A percentile compares a stretch with the other conserved stretches of the same genome.
These are phyloP conservation scores for Pangasius sanitwongsei DNA, from an alignment of 2,797 vertebrate species.

Conservation along the genomic window DNA sequence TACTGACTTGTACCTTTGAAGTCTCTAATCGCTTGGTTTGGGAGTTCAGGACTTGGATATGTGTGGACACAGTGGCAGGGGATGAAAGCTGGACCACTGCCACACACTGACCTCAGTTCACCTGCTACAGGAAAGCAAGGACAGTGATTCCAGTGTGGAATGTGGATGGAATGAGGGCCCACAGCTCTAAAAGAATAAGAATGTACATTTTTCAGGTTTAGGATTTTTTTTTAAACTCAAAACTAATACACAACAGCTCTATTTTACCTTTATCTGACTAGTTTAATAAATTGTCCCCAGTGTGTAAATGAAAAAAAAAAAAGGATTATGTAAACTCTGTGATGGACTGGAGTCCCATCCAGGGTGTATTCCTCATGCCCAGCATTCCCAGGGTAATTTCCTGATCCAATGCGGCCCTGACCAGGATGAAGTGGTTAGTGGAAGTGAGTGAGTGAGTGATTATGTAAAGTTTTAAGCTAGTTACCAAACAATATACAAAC, in stretches of 20 bases:
- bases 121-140: not conserved
- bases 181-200: not conserved
- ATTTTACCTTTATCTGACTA: not conserved
- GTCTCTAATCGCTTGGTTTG: slow-evolving; percentile 44
- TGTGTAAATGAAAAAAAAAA: not conserved
- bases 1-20: slow-evolving; percentile 44
- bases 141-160: not conserved
- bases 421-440: not conserved
- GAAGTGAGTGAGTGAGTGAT: not conserved
- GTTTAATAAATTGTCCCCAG: not conserved
- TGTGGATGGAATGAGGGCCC: too few species aligned
- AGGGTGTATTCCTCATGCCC: not conserved
- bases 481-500: not conserved
- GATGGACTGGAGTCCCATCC: not conserved
- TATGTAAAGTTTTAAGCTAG: not conserved
- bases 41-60: slow-evolving; percentile 9
- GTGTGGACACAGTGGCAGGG: slow-evolving; percentile 11
- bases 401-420: not conserved
- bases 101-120: slow-evolving; percentile 22
- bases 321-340: not conserved
- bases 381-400: not conserved
- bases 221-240: not conserved
- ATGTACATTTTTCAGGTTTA: not conserved
- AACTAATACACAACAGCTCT: not conserved
- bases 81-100: slow-evolving; percentile 11